Evolutionary conservation across 2,888 invertebrate genomes (phyloP), one percentile per base, ranked within the genome.

Genomic region (Sarcophaga rosellei): DNA sequence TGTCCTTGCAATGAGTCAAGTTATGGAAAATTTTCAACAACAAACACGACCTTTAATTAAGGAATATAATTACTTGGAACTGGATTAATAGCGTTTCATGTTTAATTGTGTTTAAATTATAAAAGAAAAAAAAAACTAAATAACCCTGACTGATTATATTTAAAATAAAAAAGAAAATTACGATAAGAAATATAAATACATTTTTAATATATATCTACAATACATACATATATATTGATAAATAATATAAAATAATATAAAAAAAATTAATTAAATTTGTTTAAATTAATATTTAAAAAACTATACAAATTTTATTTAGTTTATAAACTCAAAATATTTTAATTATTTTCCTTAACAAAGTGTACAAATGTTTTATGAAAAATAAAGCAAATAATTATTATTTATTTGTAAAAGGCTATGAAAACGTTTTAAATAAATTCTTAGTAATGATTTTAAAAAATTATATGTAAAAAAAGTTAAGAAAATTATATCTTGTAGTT

Each of bases 51-150:
- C 85, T 25, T 73, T 89, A 57, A 87, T 89, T 62, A 90, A 90
- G 87, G 90, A 90, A 79, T 88, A 90, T 70, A 89, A 89, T 53
- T 90, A 90, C 81, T 87, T 90, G 79, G 90, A 90, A 79, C 84
- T 90, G 88, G 90, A 90, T 84, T 90, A 89, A 89, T 86, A 82
- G 65, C 73, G 12, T 17, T 53, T 53, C 53, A 15, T 35, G 35
- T 35, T 35, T 35, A 35, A 35, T 35, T 35, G 35, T 35, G 8
- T 53, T 15, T 23, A 59, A 57, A 11, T n/a, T n/a, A n/a, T n/a
- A 66, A 15, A 25, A 25, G 6, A 15, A 47, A 63, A 63, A n/a
- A 78, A 35, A 12, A 44, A 80, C 25, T 47, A 79, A 81, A 69
- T 35, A 53, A 53, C 53, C 4, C 70, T 74, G 81, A 82, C 82